phyloP scores from a whole-genome alignment of 2,797 vertebrate genomes.

The Danio aesculapii region DNA sequence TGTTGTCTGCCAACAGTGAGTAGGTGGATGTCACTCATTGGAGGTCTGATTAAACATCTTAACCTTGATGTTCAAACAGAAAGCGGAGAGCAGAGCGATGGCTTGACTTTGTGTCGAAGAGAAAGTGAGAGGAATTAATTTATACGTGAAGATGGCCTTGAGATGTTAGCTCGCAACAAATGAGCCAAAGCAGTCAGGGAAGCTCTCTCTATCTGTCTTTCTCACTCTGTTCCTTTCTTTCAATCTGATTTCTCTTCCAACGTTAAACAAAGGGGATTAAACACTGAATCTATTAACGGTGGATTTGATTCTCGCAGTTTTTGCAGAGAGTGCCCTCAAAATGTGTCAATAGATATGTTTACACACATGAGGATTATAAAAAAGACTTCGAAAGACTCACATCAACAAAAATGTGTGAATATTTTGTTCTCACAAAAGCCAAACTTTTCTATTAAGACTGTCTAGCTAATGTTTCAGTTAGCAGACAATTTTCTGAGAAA shows the following conservation, averaged over 20 bases:
- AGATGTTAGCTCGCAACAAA: constrained; percentile 33
- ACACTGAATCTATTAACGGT: constrained; percentile 3
- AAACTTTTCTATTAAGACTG: not conserved
- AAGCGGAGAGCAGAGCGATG: constrained; percentile 10
- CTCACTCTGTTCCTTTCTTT: not conserved
- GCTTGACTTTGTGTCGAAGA: not conserved
- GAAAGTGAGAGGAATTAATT: constrained; percentile 30
- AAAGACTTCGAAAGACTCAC: no score
- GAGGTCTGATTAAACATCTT: constrained; percentile 26
- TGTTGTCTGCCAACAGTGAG: constrained; percentile 18
- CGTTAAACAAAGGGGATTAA: not conserved
- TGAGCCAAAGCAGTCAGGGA: constrained; percentile 1
- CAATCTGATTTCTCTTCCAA: not conserved
- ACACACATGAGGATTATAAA: not conserved
- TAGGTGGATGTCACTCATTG: constrained; percentile 26
- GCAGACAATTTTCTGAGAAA: no score
- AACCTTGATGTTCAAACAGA: constrained; percentile 34
- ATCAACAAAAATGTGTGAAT: not conserved
- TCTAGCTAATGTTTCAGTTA: not conserved
- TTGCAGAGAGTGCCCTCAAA: not conserved
- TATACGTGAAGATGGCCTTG: constrained; percentile 24
- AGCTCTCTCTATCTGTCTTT: not conserved
- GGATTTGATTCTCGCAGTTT: constrained; percentile 11
- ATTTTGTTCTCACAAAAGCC: not conserved
- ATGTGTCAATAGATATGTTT: not conserved